Conservation (phyloP, 2,797 vertebrate genomes). For the Hemitrygon akajei region DNA sequence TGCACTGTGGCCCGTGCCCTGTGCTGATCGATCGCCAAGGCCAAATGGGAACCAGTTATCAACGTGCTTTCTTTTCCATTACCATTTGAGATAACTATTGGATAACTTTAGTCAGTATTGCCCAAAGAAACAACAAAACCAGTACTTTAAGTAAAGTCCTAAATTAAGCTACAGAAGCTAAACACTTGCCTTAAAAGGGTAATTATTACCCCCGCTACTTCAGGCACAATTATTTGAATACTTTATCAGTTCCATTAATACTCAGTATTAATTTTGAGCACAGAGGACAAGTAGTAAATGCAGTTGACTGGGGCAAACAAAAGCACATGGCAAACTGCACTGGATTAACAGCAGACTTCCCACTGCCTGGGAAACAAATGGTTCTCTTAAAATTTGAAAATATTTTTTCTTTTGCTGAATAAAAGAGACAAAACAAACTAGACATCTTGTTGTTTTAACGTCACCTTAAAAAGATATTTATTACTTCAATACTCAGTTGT, state of each 20-base stretch:
- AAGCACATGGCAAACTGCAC: no score
- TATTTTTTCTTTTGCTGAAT: neutral
- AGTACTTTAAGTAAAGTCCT: neutral
- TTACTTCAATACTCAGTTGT: no score
- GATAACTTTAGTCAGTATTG: neutral
- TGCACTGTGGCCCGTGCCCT: no score
- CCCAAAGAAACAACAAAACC: neutral
- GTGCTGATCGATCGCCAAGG: no score
- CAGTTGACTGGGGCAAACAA: neutral
- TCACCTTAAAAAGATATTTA: no score
- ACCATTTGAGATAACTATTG: no score
- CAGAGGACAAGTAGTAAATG: neutral
- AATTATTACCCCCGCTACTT: neutral
- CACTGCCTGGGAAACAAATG: neutral
- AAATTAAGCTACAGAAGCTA: neutral
- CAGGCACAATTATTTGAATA: neutral
- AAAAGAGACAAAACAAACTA: neutral
- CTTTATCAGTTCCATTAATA: neutral
- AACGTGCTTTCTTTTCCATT: no score
- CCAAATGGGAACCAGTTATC: no score
- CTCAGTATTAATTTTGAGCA: neutral
- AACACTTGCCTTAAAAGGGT: neutral
- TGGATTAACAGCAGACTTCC: neutral
- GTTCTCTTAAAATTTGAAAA: neutral
- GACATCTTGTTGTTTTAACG: no score